Base-by-base conservation (phyloP, 1,140 invertebrate species). In the Atopsyche davidsoni region DNA sequence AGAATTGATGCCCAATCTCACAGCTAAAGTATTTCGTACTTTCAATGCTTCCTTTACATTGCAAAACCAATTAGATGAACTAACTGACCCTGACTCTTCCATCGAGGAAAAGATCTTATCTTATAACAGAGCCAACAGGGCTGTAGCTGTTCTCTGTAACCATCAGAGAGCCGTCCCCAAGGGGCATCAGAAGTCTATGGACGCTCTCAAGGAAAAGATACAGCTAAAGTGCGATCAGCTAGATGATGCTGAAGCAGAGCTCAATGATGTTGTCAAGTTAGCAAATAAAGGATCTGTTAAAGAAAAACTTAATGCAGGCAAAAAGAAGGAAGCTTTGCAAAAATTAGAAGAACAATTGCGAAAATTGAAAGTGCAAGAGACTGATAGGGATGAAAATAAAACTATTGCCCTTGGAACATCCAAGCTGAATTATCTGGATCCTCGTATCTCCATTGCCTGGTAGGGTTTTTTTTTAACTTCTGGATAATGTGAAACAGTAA, bases 1-100 rank as follows among this genome's bases (percentile, higher is more conserved):
- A 63, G 92, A 94, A 63, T 69, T 99, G 59, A 98, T 99, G 96
- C 92, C 66, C 61, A 96, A 95, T 39, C 79, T 99, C 31, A 98
- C 96, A 52, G 97, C 96, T 13, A 99, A 99, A 79, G 96, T 99
- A 46, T 99, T 99, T 82, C 92, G 97, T 86, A 99, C 97, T 11
- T 99, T 94, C 67, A 99, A 99, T 72, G 97, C 97, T 39, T 99
- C 96, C 11, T 87, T 85, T 64, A 99, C 97, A 39, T 75, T 99
- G 45, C 96, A 99, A 74, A 87, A 92, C 61, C 95, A 99, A 72
- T 77, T 99, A 44, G 85, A 96, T 61, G 75, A 91, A 63, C 72
- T 98, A 9, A 99, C 96, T 2, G 85, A 96, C 72, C 75, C 82
- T n/a, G 82, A 88, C 61, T 84, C 79, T 51, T 77, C 83, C 4